Evolutionary conservation across 2,888 invertebrate genomes (phyloP), one percentile per base, ranked within the genome.

Genomic region (Ernsta delagoae): DNA sequence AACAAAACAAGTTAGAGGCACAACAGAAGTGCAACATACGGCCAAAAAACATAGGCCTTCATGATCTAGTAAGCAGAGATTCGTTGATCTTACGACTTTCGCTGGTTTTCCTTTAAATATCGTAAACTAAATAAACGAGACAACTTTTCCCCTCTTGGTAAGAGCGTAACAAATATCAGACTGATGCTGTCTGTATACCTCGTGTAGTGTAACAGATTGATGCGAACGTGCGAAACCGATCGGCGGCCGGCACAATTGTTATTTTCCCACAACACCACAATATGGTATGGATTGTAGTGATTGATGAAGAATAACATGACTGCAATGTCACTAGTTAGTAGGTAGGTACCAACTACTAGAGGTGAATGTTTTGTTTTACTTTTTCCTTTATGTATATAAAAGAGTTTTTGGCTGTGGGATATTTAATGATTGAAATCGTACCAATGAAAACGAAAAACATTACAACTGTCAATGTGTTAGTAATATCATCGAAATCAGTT

Each of bases 171-270:
- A 75, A 79, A 78, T 77, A 43, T 64, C 70, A 65, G 24, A 24
- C 24, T 24, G 60, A 67, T 57, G 78, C 77, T 75, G 71, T 75
- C 4, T 24, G 24, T 24, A 24, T n/a, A n/a, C 1, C n/a, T n/a
- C 45, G 45, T n/a, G n/a, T 45, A 45, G n/a, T 82, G 81, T 79
- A 78, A 79, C 79, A 76, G 72, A 77, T 75, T 68, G 74, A 70
- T 70, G 73, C 70, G 75, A 75, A 77, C 84, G 83, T 82, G 84
- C 82, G 81, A 83, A 83, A 81, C 79, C 73, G 76, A 70, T 73
- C 75, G 75, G 81, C 83, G 76, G 77, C 71, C 72, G 75, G 78
- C 81, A 83, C 80, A 82, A 81, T 82, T 79, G 79, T 82, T 80
- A 75, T 81, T 81, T 78, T 81, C 83, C 78, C 78, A 77, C 76